Percentiles rank a stretch among this genome's conserved stretches.
Evolutionary conservation across 2,797 vertebrate genomes (phyloP).

Genomic region (Syncerus caffer): DNA sequence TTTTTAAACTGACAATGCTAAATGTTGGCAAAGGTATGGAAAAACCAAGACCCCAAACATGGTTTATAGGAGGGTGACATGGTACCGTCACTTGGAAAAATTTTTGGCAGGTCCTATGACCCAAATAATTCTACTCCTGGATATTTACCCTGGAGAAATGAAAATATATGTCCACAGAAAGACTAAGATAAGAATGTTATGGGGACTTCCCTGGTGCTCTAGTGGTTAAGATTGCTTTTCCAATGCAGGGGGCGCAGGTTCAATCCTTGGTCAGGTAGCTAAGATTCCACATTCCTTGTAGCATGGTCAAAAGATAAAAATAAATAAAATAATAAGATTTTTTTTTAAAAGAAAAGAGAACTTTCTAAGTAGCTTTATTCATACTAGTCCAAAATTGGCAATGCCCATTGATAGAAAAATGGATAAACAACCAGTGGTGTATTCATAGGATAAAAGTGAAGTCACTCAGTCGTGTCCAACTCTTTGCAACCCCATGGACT

Average conservation of each 20-base stretch:
- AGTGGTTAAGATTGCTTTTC: not conserved
- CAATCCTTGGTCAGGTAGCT: not conserved
- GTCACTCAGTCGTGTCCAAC: not conserved
- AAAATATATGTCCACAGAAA: not conserved
- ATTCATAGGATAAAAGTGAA: not conserved
- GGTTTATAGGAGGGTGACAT: not conserved
- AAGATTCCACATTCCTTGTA: not conserved
- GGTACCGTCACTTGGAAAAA: not conserved
- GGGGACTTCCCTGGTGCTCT: not conserved
- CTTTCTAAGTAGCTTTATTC: not conserved
- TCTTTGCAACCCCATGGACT: not conserved
- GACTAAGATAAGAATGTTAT: not conserved
- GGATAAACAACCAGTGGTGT: not conserved
- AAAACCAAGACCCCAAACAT: not conserved
- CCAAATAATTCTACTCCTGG: not conserved
- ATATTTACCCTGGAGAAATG: not conserved
- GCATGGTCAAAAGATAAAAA: not conserved
- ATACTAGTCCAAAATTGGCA: not conserved
- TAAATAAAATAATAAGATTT: not conserved
- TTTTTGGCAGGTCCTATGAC: not conserved
- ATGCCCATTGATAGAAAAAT: not conserved
- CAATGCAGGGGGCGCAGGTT: accelerated
- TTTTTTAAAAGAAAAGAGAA: not conserved
- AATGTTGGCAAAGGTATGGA: not conserved
- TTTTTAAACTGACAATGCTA: not conserved